Evolutionary conservation across 2,888 invertebrate species (phyloP).

Genomic region (Spilosoma lubricipeda): DNA sequence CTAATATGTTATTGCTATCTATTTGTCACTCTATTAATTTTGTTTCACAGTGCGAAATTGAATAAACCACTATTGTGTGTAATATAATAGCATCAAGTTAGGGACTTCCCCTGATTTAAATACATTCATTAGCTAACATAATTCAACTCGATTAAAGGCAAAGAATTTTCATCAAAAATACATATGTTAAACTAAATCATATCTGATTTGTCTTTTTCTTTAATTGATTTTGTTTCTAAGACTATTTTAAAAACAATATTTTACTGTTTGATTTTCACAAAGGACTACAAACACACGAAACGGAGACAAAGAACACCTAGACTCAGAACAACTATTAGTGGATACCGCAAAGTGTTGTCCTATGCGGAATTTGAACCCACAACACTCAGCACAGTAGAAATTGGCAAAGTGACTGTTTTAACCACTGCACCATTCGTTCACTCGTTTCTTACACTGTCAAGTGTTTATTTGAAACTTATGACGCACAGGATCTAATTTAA

Average conservation of each 20-base stretch:
- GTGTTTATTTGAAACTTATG: not conserved
- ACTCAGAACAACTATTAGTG: not conserved
- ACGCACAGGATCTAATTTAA: not conserved
- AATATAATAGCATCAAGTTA: not conserved
- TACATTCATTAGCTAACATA: not conserved
- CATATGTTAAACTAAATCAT: no score
- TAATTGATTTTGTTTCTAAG: no score
- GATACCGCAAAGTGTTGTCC: not conserved
- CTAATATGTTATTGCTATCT: not conserved
- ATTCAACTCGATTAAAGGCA: not conserved
- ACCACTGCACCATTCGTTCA: not conserved
- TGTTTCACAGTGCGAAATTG: not conserved
- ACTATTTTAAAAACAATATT: no score
- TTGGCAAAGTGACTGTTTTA: not conserved
- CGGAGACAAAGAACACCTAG: not conserved
- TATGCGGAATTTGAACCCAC: not conserved
- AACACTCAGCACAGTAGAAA: not conserved
- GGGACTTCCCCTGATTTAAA: constrained; percentile 3
- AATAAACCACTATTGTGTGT: not conserved
- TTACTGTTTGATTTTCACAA: no score
- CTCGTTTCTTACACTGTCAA: not conserved
- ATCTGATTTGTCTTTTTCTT: no score
- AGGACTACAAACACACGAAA: not conserved
- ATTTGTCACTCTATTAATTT: not conserved
- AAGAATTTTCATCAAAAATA: no score